Conservation (phyloP, 1,140 invertebrate species). For the Euura lappo region DNA sequence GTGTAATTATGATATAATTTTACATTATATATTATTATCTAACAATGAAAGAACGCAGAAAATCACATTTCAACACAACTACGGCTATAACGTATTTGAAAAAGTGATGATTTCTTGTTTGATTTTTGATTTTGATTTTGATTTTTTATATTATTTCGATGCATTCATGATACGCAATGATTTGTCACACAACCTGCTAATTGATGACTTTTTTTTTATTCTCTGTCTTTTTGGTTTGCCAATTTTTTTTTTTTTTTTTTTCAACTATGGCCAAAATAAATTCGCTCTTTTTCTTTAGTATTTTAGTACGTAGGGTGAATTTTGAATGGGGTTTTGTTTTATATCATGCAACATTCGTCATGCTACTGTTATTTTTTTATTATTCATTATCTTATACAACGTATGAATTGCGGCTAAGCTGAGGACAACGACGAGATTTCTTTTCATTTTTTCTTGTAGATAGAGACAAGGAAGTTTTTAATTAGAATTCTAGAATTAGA, state of each 20-base stretch:
- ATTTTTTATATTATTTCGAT: background rate
- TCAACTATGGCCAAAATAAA: background rate
- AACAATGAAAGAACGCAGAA: background rate
- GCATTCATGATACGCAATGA: background rate
- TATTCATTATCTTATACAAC: background rate
- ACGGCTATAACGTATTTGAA: background rate
- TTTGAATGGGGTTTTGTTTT: background rate
- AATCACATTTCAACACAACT: conserved; percentile 4
- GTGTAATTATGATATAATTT: background rate
- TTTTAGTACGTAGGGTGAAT: background rate
- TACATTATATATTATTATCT: background rate
- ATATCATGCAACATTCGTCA: background rate
- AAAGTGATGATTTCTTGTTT: conserved; percentile 7
- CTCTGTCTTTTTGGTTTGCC: no score
- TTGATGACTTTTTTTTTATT: background rate
- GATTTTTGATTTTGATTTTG: background rate
- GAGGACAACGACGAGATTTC: background rate
- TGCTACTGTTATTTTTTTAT: background rate
- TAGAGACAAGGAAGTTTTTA: no score
- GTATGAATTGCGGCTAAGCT: background rate
- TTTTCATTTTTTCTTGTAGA: background rate
- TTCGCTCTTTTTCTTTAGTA: background rate
- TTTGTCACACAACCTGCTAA: background rate
- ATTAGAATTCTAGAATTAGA: no score
- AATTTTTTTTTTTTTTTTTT: background rate